These are phyloP conservation scores for Emydura subglobosa DNA, from an alignment of 2,113 vertebrate genomes.

Conservation along the genomic window DNA sequence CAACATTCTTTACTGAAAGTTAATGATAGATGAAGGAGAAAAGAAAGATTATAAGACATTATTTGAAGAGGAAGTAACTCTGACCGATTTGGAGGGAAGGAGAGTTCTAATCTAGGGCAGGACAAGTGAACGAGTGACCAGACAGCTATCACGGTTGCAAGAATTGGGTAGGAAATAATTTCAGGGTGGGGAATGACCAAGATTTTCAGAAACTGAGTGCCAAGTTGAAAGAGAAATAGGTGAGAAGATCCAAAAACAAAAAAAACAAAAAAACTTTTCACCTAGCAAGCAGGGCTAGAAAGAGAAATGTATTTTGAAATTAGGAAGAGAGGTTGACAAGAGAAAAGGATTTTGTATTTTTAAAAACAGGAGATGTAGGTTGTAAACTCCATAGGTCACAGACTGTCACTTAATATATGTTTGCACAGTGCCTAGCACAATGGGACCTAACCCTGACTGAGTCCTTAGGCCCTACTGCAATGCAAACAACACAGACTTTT, in stretches of 20 bases:
- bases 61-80: background rate
- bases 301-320: background rate
- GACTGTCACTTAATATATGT: background rate
- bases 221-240: background rate
- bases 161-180: background rate
- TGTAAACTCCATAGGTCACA: accelerated
- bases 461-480: background rate
- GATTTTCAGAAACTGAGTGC: accelerated
- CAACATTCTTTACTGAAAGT: background rate
- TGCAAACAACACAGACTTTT: background rate
- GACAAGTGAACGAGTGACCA: background rate
- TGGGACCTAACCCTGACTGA: background rate
- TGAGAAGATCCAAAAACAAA: background rate
- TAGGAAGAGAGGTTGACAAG: background rate
- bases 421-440: background rate
- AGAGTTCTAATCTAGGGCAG: background rate
- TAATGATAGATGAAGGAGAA: background rate
- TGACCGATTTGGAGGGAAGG: background rate
- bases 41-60: background rate
- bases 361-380: background rate
- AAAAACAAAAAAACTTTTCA: background rate
- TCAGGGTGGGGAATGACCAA: background rate
- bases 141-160: background rate
- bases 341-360: background rate
- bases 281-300: background rate